A percentile compares a stretch with the other conserved stretches of the same genome.
Evolutionary conservation across 2,888 invertebrate species (phyloP).

Genomic region (Stenichneumon culpator): DNA sequence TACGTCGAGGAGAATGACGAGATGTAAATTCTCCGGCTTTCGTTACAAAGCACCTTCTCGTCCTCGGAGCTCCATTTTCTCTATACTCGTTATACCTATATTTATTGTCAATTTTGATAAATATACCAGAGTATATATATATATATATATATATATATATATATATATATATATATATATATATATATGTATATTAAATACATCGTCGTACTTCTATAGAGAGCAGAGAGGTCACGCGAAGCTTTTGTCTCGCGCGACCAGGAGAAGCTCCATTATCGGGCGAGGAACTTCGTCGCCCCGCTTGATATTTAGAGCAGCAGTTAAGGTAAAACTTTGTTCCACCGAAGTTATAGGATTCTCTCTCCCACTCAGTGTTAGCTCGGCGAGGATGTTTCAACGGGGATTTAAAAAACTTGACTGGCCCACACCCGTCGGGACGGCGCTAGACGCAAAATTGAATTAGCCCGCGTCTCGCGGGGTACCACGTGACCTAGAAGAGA

Average conservation of each 20-base stretch:
- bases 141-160: not conserved
- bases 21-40: slow-evolving; percentile 10
- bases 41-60: not conserved
- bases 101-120: not conserved
- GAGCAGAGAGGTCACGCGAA: slow-evolving; percentile 48
- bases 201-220: slow-evolving; percentile 27
- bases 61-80: not conserved
- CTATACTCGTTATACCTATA: slow-evolving; percentile 1
- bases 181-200: slow-evolving; percentile 12
- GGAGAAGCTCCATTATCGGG: slow-evolving; percentile 69
- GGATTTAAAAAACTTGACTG: slow-evolving; percentile 45
- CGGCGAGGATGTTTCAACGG: slow-evolving; percentile 46
- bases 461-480: slow-evolving; percentile 42
- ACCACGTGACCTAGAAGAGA: not conserved
- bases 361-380: slow-evolving; percentile 16
- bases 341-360: slow-evolving; percentile 28
- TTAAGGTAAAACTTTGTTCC: slow-evolving; percentile 61
- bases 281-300: slow-evolving; percentile 68
- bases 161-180: not conserved
- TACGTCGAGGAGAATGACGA: slow-evolving; percentile 16
- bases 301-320: slow-evolving; percentile 69
- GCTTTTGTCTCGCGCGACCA: slow-evolving; percentile 61
- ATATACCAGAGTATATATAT: not conserved
- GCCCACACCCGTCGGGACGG: slow-evolving; percentile 3
- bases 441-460: slow-evolving; percentile 51